phyloP scores from a whole-genome alignment of 2,888 invertebrate genomes.

The Monoplex corrugatus region DNA sequence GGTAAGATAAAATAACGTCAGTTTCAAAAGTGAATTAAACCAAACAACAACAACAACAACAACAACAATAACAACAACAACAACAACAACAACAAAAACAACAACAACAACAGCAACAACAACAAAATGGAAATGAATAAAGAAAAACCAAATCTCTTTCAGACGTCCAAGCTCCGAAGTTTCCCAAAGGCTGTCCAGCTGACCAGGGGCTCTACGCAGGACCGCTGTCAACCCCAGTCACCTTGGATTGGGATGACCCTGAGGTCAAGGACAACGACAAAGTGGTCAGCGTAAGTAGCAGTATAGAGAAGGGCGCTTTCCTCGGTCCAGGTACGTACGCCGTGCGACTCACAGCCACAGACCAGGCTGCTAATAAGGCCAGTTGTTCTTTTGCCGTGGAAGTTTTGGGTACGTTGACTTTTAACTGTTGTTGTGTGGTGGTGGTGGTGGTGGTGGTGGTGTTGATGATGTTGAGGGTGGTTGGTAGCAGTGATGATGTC shows the following conservation, averaged over 20 bases:
- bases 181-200: neutral
- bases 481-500: too few species aligned
- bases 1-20: too few species aligned
- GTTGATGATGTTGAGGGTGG: too few species aligned
- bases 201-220: constrained; percentile 15
- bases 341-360: neutral
- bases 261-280: neutral
- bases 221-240: neutral
- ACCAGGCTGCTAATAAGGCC: neutral
- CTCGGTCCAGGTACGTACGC: neutral
- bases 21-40: too few species aligned
- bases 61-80: neutral
- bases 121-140: too few species aligned
- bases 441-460: too few species aligned
- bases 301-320: neutral
- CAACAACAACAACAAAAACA: too few species aligned
- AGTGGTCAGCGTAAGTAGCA: neutral
- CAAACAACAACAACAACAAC: too few species aligned
- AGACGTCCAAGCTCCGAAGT: neutral
- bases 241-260: neutral
- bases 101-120: too few species aligned
- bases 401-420: neutral
- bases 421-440: too few species aligned
- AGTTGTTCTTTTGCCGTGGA: neutral
- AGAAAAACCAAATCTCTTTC: neutral